Conservation (phyloP, 2,888 invertebrate genomes). For the Cephus runcator region DNA sequence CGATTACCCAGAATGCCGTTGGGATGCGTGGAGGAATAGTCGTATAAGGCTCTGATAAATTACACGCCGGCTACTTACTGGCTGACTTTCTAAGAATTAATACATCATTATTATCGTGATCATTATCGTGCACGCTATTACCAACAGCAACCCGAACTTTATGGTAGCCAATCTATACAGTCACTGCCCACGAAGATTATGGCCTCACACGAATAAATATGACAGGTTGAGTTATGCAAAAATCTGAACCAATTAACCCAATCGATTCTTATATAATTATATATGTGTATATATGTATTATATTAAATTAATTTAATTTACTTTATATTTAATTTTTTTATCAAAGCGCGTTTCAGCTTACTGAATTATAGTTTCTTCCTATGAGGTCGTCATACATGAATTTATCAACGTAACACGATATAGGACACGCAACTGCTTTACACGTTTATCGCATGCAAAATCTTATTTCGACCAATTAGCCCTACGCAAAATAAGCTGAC, state of each 20-base stretch:
- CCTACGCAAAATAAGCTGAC: not conserved
- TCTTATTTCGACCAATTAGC: not conserved
- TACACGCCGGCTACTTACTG: conserved; percentile 13
- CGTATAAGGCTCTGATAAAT: conserved; percentile 10
- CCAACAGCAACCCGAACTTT: not conserved
- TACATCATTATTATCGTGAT: conserved; percentile 19
- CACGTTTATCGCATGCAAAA: not conserved
- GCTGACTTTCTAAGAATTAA: conserved; percentile 22
- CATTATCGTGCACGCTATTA: conserved; percentile 3
- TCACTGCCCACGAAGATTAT: not conserved
- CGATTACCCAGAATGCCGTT: conserved; percentile 23
- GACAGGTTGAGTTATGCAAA: not conserved
- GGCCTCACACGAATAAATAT: not conserved
- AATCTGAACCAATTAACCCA: not conserved
- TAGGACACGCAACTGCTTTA: not conserved
- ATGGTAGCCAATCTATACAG: not conserved
- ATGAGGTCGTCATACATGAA: not conserved
- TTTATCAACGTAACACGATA: not conserved
- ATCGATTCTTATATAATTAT: not conserved
- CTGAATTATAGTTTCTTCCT: not conserved
- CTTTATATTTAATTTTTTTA: not conserved
- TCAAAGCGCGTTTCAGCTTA: not conserved
- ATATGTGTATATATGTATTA: too few species aligned
- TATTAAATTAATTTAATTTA: not conserved
- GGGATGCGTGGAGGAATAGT: conserved; percentile 13